A percentile compares a stretch with the other conserved stretches of the same genome.
Evolutionary conservation across 2,888 invertebrate genomes (phyloP).

Genomic region (Flexamia atlantica): DNA sequence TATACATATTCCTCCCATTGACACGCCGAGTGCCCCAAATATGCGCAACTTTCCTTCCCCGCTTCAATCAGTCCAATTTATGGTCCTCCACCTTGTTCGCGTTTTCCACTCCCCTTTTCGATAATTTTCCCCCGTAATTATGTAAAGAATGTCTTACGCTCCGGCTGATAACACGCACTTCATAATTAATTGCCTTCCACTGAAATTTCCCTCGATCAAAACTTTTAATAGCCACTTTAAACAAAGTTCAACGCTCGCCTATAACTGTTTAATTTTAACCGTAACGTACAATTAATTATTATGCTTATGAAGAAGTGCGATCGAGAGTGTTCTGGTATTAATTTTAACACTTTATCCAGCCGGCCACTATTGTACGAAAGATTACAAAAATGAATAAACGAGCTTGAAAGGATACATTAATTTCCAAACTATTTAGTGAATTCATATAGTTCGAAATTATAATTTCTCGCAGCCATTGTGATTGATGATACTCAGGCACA

Average conservation of each 20-base stretch:
- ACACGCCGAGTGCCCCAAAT: slow-evolving; percentile 39
- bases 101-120: slow-evolving; percentile 22
- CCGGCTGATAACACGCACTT: slow-evolving; percentile 35
- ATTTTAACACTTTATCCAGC: too few relatives aligned
- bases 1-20: slow-evolving; percentile 40
- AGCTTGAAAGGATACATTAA: too few relatives aligned
- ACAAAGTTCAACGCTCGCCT: slow-evolving; percentile 17
- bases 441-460: too few relatives aligned
- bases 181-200: slow-evolving; percentile 47
- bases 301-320: too few relatives aligned
- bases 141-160: slow-evolving; percentile 45
- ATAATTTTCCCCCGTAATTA: slow-evolving; percentile 34
- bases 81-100: slow-evolving; percentile 23
- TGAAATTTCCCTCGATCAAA: slow-evolving; percentile 29
- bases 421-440: too few relatives aligned
- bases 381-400: too few relatives aligned
- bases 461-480: too few relatives aligned
- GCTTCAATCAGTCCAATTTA: slow-evolving; percentile 46
- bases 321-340: too few relatives aligned
- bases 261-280: slow-evolving; percentile 18
- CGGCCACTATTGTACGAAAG: too few relatives aligned
- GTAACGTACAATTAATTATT: not conserved
- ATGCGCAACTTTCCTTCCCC: slow-evolving; percentile 35
- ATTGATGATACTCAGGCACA: too few relatives aligned
- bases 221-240: slow-evolving; percentile 42